Evolutionary conservation across 2,113 vertebrate genomes (phyloP).

Genomic region (Calidris pugnax): DNA sequence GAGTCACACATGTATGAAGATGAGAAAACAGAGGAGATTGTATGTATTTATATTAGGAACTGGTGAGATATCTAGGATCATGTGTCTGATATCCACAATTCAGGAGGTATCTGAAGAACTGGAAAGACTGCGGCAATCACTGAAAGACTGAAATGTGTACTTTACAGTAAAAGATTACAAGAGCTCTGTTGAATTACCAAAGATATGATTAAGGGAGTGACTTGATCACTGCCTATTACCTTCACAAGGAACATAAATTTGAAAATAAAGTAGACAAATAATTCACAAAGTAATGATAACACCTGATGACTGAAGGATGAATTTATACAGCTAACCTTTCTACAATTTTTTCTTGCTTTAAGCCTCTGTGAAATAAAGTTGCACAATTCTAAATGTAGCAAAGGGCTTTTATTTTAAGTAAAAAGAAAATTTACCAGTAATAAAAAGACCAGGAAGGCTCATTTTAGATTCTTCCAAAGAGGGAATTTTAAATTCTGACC

Average conservation of each 20-base stretch:
- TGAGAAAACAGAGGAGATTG: background rate
- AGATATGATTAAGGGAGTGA: background rate
- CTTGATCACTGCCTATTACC: background rate
- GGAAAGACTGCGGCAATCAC: background rate
- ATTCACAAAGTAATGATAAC: background rate
- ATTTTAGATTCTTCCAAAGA: background rate
- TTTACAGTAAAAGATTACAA: background rate
- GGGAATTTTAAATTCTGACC: background rate
- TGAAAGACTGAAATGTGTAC: background rate
- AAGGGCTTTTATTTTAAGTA: background rate
- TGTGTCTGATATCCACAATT: background rate
- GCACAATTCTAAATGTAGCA: background rate
- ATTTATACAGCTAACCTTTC: background rate
- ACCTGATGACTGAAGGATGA: background rate
- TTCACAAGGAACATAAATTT: background rate
- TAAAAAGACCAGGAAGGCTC: background rate
- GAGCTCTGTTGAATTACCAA: background rate
- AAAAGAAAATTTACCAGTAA: background rate
- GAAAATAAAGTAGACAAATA: background rate
- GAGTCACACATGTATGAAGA: background rate
- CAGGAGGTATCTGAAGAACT: background rate
- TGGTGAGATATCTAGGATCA: background rate
- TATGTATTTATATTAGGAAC: background rate
- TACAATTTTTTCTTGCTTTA: background rate
- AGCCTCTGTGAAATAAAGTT: background rate